Evolutionary conservation across 2,113 vertebrate species (phyloP), one percentile per base, ranked within the genome.

Genomic region (Aptenodytes patagonicus): DNA sequence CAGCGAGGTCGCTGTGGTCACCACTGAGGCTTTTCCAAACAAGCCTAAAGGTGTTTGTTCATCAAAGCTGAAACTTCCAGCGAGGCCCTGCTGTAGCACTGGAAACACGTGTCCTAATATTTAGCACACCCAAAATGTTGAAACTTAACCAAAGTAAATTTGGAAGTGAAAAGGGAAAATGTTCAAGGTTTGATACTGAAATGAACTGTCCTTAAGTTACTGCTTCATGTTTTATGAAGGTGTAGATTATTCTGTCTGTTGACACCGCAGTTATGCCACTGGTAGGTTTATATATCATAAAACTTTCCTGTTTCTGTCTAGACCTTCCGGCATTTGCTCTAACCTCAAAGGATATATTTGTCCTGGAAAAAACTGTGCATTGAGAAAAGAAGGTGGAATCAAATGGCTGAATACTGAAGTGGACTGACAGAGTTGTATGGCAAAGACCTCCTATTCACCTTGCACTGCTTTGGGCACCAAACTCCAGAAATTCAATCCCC

Each of bases 11-110:
- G 10, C 81, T 89, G 91, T 65, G 95, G 93, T 91, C 81, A 68
- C 89, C 32, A 1, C 91, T 1, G 51, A 69, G 89, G 80, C 70
- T 96, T 95, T 87, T 78, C 89, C 94, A 96, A 95, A 66, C 49
- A 38, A 88, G 49, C 76, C 90, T 62, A 25, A 87, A 94, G 82
- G 75, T 81, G 93, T 96, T 96, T 94, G 93, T 8, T 91, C 96
- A 46, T 46, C 92, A 51, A 69, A 96, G 90, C 88, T 16, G 65
- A 88, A 51, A 70, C n/a, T 51, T 92, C 47, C 80, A 89, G 81
- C 24, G 21, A 88, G 83, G 44, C 40, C 66, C 8, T 11, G 57
- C 65, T 44, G 24, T 3, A 87, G 51, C 79, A 5, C 78, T 82
- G 89, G 16, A 84, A 94, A 90, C 82, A 77, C 40, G 49, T 1